Base-by-base conservation (phyloP, 2,888 invertebrate genomes). In the Spodoptera exigua region DNA sequence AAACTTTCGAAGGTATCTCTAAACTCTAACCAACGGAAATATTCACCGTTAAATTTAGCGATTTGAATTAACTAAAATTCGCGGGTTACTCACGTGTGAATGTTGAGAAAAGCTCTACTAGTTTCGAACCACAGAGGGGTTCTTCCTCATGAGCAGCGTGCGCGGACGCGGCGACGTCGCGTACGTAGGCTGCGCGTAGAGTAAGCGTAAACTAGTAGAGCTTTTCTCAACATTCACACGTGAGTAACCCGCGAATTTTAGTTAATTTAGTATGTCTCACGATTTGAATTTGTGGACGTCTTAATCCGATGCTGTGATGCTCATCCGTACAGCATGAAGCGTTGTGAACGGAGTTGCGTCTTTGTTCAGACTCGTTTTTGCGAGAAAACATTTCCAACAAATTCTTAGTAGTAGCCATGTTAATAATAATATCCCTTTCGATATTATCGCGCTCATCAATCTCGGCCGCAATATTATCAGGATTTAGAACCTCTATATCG, bases 1-100 rank as follows among this genome's bases (percentile, higher is more conserved):
- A n/a, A n/a, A n/a, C n/a, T n/a, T n/a, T n/a, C n/a, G n/a, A n/a
- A n/a, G n/a, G n/a, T n/a, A n/a, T n/a, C n/a, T n/a, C n/a, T n/a
- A n/a, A n/a, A n/a, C n/a, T 75, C 72, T 2, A 78, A 41, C 74
- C 75, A 78, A 3, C 61, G 46, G 52, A 55, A 71, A 71, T 63
- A 62, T 1, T 48, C 27, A 9, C 73, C 71, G 18, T 59, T 43
- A 43, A 69, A 72, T 18, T n/a, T n/a, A n/a, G n/a, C n/a, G n/a
- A 70, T 49, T 51, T 69, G 52, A n/a, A 70, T 66, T 21, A 61
- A 62, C 10, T 66, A 70, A 13, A 75, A 53, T 7, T 58, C 61
- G n/a, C n/a, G n/a, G n/a, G n/a, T 2, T 71, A 17, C 40, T 40
- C 40, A 40, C 40, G 40, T 40, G n/a, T n/a, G n/a, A n/a, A n/a